Base-by-base conservation (phyloP, 2,797 vertebrate genomes). In the Orientallactaga sibirica region DNA sequence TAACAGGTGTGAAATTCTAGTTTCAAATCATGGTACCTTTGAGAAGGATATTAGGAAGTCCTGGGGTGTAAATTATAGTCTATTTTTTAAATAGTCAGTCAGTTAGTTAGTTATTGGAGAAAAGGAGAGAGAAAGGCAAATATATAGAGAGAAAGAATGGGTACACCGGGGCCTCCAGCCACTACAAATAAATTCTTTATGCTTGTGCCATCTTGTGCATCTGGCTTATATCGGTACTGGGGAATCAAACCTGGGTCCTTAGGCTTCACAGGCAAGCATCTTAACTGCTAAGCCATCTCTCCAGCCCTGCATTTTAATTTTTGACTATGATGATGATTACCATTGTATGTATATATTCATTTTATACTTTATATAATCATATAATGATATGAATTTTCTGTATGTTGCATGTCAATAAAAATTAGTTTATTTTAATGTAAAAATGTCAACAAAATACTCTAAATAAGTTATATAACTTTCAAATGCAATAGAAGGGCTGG, bases 381-480 rank as follows among this genome's bases (percentile, higher is more conserved):
- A 27, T 67, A 73, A 83, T 86, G 48, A 76, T 33, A 11, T 90
- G 25, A 10, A 87, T 67, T 96, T 88, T 84, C 62, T 52, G n/a
- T 70, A 9, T 48, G 5, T n/a, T 64, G 71, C 8, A 70, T 16
- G 29, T 92, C 19, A 22, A 66, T 80, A 84, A 70, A 93, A 86
- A 86, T 43, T 66, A 79, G 73, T 66, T 93, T 88, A 58, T 73
- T 87, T 93, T 43, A 92, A 84, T 81, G 37, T 84, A 90, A 84
- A 68, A 18, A 84, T 90, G 58, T 91, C n/a, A 41, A 33, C 22
- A 88, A 93, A 93, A 81, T 92, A 81, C 74, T 67, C 82, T 62
- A 92, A 87, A 89, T 82, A 94, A 61, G 7, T 81, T 68, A 4
- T n/a, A 29, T n/a, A 70, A 74, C 11, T 95, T 64, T 93, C 77